A percentile compares a stretch with the other conserved stretches of the same genome.
Evolutionary conservation across 2,113 vertebrate species (phyloP).

Genomic region (Chaetodon trifascialis): DNA sequence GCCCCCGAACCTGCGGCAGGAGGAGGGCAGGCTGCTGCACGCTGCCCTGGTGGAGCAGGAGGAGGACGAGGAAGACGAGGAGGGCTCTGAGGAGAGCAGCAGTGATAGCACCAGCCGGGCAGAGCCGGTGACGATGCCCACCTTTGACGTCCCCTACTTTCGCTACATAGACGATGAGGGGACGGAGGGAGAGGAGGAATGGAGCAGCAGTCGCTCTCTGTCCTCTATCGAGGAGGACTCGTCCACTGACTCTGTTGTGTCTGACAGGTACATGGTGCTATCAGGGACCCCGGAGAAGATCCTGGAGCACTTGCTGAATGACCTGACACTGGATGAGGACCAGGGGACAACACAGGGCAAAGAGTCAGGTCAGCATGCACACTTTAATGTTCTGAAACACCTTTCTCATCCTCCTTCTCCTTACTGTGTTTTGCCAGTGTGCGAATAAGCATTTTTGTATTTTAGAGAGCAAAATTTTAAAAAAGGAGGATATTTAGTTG

Average conservation of each 20-base stretch:
- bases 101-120: conserved; percentile 74
- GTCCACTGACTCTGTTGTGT: conserved; percentile 89
- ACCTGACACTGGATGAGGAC: conserved; percentile 90
- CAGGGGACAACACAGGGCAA: conserved; percentile 80
- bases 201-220: conserved; percentile 94
- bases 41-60: conserved; percentile 87
- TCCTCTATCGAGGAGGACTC: conserved; percentile 94
- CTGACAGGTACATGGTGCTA: conserved; percentile 94
- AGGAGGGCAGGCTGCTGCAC: conserved; percentile 84
- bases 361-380: conserved; percentile 89
- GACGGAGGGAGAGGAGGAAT: conserved; percentile 83
- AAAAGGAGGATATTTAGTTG: not conserved
- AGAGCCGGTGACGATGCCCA: conserved; percentile 88
- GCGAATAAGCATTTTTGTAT: not conserved
- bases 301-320: conserved; percentile 93
- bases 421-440: not conserved
- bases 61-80: conserved; percentile 84
- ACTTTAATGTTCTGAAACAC: conserved; percentile 8
- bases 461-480: not conserved
- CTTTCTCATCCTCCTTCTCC: conserved; percentile 9
- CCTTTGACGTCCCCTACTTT: conserved; percentile 98
- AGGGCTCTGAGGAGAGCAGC: conserved; percentile 73
- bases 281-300: conserved; percentile 96
- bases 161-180: conserved; percentile 98
- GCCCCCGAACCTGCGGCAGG: conserved; percentile 83